These are phyloP conservation scores for Boloria selene DNA, from an alignment of 2,888 invertebrate genomes.

Conservation along the genomic window DNA sequence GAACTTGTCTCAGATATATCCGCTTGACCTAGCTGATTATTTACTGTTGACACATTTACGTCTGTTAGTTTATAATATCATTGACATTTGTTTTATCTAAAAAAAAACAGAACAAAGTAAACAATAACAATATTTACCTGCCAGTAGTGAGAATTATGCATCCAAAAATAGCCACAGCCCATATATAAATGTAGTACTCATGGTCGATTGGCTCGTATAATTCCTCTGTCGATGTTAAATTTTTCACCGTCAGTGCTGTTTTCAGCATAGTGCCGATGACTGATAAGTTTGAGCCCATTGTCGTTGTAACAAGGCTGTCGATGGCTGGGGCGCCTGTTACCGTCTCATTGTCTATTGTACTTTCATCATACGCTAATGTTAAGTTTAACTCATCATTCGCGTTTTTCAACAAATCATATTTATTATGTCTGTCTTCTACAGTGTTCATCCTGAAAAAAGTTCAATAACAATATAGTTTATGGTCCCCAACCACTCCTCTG, in stretches of 20 bases:
- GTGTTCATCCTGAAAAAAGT: slow-evolving; percentile 68
- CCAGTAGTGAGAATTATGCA: slow-evolving; percentile 84
- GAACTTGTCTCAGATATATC: background rate
- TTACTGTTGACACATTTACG: slow-evolving; percentile 6
- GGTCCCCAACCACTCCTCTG: no score
- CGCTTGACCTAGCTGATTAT: slow-evolving; percentile 1
- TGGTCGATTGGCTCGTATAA: slow-evolving; percentile 50
- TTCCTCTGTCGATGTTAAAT: slow-evolving; percentile 47
- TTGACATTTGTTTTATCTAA: background rate
- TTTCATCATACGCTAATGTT: slow-evolving; percentile 6
- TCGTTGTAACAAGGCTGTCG: slow-evolving; percentile 28
- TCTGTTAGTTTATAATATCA: background rate
- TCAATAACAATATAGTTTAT: no score
- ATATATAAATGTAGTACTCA: slow-evolving; percentile 78
- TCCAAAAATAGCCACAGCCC: slow-evolving; percentile 81
- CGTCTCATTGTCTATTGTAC: slow-evolving; percentile 11
- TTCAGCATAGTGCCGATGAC: slow-evolving; percentile 59
- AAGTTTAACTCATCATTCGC: background rate
- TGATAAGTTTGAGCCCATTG: slow-evolving; percentile 49
- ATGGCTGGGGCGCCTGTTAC: slow-evolving; percentile 13
- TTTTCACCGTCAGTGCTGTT: slow-evolving; percentile 56
- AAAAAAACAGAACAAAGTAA: background rate
- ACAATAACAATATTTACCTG: slow-evolving; percentile 52
- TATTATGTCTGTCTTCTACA: slow-evolving; percentile 51
- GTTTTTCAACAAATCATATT: slow-evolving; percentile 1